Conservation (phyloP, 2,797 vertebrate species). For the Saxicola maurus region DNA sequence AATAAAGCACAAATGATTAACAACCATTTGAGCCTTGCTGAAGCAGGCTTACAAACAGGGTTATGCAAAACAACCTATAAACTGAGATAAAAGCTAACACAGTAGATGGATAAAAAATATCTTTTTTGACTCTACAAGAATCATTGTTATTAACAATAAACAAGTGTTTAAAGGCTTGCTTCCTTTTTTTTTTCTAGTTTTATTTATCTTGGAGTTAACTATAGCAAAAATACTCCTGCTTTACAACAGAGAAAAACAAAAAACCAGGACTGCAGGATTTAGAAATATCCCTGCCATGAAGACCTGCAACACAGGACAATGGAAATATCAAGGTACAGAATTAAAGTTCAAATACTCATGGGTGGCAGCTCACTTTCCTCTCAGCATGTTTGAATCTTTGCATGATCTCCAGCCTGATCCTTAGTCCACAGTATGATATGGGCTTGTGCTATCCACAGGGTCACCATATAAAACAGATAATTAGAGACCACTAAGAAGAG, state of each 20-base stretch:
- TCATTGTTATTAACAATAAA: not conserved
- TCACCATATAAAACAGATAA: not conserved
- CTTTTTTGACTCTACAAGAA: not conserved
- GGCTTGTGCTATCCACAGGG: not conserved
- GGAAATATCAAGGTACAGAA: not conserved
- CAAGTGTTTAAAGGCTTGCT: not conserved
- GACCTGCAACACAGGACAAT: not conserved
- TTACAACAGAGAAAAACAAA: not conserved
- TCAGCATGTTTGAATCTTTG: not conserved
- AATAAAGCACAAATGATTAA: not conserved
- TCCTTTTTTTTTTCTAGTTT: not conserved
- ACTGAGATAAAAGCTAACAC: not conserved
- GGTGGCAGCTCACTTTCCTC: not conserved
- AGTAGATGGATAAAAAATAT: not conserved
- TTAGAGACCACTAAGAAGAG: not conserved
- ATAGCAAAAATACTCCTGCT: not conserved
- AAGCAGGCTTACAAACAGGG: not conserved
- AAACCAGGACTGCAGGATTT: not conserved
- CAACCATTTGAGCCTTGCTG: not conserved
- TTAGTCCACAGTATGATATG: not conserved
- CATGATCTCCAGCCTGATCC: not conserved
- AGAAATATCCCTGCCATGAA: not conserved
- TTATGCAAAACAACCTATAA: not conserved
- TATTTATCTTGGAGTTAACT: not conserved
- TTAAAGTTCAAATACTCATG: not conserved